A percentile compares a stretch with the other conserved stretches of the same genome.
Conservation (phyloP, 1,140 invertebrate genomes). For the Battus philenor region DNA sequence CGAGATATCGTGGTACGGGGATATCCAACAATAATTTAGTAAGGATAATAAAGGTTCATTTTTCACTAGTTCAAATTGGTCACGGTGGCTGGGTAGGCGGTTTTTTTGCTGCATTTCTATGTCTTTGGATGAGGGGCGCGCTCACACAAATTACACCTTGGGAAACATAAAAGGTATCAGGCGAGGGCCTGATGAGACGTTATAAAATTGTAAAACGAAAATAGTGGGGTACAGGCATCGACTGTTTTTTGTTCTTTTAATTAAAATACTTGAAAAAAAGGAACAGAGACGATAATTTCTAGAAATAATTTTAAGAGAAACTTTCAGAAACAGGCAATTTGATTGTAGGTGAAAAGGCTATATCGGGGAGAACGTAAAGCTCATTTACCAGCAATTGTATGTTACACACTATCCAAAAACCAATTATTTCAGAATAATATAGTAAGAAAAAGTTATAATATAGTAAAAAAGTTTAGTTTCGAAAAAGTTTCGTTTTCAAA, state of each 20-base stretch:
- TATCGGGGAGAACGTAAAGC: background rate
- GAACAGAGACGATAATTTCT: background rate
- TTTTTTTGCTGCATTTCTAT: conserved; percentile 58
- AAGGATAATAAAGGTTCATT: conserved; percentile 71
- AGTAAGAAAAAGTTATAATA: too few species aligned
- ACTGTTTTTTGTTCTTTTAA: background rate
- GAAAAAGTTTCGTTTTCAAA: too few species aligned
- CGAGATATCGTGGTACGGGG: conserved; percentile 33
- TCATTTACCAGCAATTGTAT: background rate
- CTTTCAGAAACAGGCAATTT: background rate
- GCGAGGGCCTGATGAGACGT: conserved; percentile 14
- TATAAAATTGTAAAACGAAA: conserved; percentile 20
- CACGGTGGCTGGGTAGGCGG: conserved; percentile 39
- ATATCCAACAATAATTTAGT: conserved; percentile 59
- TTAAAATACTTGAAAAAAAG: too few species aligned
- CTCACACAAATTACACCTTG: conserved; percentile 52
- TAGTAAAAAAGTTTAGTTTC: too few species aligned
- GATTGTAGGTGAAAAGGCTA: background rate
- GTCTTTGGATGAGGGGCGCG: conserved; percentile 32
- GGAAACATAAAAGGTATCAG: conserved; percentile 21
- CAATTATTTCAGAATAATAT: too few species aligned
- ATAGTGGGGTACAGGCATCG: background rate
- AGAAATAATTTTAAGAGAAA: background rate
- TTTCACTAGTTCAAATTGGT: conserved; percentile 68
- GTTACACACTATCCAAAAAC: too few species aligned